Base-by-base conservation (phyloP, 23 tunicate genomes). In the Oikopleura dioica region DNA sequence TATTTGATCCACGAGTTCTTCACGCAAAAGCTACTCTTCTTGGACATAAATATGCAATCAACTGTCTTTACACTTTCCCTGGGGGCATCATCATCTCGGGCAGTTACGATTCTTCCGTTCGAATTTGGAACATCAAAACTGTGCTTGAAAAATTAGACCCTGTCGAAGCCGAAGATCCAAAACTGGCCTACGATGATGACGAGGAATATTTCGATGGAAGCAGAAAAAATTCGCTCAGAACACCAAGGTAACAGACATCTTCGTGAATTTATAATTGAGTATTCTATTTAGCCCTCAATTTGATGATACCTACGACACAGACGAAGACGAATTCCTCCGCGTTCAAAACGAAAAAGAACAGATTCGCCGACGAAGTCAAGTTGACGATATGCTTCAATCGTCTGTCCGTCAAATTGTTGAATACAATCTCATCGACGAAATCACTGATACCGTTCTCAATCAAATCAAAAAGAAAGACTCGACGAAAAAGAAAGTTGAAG, bases 11-110 rank as follows among this genome's bases (percentile, higher is more conserved):
- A 2, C 26, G 72, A 12, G 16, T 31, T 2, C 72, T 31, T 2
- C 29, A 28, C 26, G 16, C 72, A 63, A 63, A 63, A 63, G 72
- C 72, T 12, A 63, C 72, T 12, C 33, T 63, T 2, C 16, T 12
- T 28, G 72, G 72, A 21, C 72, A 63, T 28, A 63, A 63, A 63
- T 63, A 63, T 63, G 72, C 72, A 2, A 28, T 63, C 2, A 63
- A 63, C 33, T 63, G 72, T 28, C 30, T 63, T 63, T 23, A 23
- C 33, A 31, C 26, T 63, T 31, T 12, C 26, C 72, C 72, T 23
- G 72, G 72, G 2, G 72, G 72, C 29, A 24, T 2, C 26, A 28
- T 63, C 33, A 31, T 63, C 5, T 63, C 72, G 2, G 72, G 72
- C 4, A 63, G 72, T 28, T 63, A 63, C 72, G 72, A 63, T 28